A percentile compares a stretch with the other conserved stretches of the same genome.
Evolutionary conservation across 2,797 vertebrate genomes (phyloP).

Genomic region (Lacerta agilis): DNA sequence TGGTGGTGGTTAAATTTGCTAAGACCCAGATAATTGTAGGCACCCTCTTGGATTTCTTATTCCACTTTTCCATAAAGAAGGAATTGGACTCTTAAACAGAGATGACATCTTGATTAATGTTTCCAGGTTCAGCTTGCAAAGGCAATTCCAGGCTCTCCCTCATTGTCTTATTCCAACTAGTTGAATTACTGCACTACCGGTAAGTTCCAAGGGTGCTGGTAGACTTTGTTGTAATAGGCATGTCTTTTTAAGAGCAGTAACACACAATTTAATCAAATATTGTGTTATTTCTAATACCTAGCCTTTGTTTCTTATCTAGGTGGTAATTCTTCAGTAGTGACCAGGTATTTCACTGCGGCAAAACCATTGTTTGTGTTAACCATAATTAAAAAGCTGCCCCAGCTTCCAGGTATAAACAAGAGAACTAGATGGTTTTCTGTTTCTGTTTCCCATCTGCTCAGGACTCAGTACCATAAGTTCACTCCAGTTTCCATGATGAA

Average conservation of each 20-base stretch:
- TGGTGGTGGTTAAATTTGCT: constrained; percentile 46
- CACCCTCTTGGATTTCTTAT: constrained; percentile 33
- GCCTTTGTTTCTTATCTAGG: background rate
- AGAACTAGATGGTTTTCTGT: background rate
- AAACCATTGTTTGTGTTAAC: background rate
- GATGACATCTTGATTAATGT: constrained; percentile 7
- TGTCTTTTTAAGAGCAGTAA: background rate
- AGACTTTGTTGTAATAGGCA: background rate
- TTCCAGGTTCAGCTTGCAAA: background rate
- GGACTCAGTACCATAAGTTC: background rate
- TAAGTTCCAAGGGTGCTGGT: background rate
- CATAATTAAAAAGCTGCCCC: background rate
- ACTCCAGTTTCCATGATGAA: background rate
- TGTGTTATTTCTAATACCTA: background rate
- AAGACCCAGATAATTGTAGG: constrained; percentile 58
- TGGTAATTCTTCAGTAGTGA: background rate
- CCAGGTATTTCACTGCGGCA: background rate
- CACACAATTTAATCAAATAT: background rate
- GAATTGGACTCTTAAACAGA: constrained; percentile 52
- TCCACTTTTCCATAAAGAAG: constrained; percentile 42
- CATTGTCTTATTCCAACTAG: background rate
- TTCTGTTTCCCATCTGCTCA: background rate
- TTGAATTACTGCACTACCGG: background rate
- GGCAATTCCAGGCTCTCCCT: background rate
- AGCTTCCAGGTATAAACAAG: background rate